phyloP scores from a whole-genome alignment of 2,797 vertebrate genomes.

The Calcarius lapponicus region DNA sequence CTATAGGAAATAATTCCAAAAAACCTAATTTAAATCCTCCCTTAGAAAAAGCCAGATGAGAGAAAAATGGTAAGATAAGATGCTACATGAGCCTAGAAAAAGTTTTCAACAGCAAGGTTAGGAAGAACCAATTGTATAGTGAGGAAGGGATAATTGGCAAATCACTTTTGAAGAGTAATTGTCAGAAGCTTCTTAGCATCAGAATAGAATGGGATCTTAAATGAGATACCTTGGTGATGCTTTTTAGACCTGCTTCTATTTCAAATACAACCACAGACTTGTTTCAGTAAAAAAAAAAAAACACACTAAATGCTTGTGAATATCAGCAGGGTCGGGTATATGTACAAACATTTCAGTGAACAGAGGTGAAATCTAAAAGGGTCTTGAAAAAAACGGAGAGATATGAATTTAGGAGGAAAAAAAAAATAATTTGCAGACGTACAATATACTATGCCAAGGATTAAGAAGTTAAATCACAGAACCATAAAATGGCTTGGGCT shows the following conservation, averaged over 20 bases:
- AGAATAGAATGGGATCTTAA: background rate
- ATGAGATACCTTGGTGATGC: background rate
- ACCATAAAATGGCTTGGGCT: background rate
- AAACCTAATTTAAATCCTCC: background rate
- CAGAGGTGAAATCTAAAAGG: background rate
- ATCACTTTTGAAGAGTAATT: background rate
- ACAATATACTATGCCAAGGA: background rate
- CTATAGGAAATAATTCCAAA: background rate
- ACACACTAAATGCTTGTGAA: background rate
- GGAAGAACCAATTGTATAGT: background rate
- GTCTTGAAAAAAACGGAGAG: background rate
- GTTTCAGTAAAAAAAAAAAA: background rate
- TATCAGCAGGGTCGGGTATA: background rate
- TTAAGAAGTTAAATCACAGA: background rate
- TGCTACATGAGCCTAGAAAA: background rate
- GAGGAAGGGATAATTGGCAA: background rate
- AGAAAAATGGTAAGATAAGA: background rate
- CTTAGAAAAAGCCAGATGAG: background rate
- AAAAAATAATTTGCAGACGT: background rate
- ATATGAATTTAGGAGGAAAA: background rate
- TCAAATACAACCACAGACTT: background rate
- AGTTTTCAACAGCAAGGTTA: background rate
- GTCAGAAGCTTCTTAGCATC: background rate
- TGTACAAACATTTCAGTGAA: background rate
- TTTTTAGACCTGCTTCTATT: background rate